Percentiles rank a stretch among this genome's conserved stretches.
Evolutionary conservation across 2,888 invertebrate species (phyloP).

Genomic region (Brachylomia viminalis): DNA sequence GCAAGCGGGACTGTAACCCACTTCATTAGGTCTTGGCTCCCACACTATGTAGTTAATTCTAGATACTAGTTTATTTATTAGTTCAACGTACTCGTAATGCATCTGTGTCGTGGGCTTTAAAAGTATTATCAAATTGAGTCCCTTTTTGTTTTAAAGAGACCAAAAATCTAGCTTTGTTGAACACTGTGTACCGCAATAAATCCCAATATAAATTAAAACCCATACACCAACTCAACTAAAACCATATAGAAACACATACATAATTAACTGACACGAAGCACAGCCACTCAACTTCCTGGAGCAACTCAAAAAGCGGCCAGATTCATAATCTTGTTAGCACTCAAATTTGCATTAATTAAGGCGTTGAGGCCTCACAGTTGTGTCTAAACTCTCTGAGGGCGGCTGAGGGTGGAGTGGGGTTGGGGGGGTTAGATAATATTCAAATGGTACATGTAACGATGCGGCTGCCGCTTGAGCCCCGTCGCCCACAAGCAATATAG

Average conservation of each 20-base stretch:
- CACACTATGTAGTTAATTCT: neutral
- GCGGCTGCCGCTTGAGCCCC: constrained; percentile 82
- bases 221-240: constrained; percentile 58
- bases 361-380: constrained; percentile 84
- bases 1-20: neutral
- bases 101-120: neutral
- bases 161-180: neutral
- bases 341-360: constrained; percentile 91
- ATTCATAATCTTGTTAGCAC: constrained; percentile 91
- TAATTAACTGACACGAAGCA: constrained; percentile 70
- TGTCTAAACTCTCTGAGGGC: constrained; percentile 82
- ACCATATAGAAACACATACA: constrained; percentile 63
- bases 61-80: neutral
- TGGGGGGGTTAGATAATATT: constrained; percentile 88
- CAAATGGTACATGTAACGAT: constrained; percentile 91
- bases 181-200: no score
- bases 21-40: neutral
- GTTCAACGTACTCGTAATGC: neutral
- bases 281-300: constrained; percentile 78
- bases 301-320: constrained; percentile 86
- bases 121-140: neutral
- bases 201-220: neutral
- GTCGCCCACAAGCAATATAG: constrained; percentile 89
- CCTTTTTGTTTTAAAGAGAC: neutral
- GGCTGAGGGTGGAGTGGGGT: constrained; percentile 62